Conservation (phyloP, 2,797 vertebrate genomes). For the Parauchenoglanis punctatus region DNA sequence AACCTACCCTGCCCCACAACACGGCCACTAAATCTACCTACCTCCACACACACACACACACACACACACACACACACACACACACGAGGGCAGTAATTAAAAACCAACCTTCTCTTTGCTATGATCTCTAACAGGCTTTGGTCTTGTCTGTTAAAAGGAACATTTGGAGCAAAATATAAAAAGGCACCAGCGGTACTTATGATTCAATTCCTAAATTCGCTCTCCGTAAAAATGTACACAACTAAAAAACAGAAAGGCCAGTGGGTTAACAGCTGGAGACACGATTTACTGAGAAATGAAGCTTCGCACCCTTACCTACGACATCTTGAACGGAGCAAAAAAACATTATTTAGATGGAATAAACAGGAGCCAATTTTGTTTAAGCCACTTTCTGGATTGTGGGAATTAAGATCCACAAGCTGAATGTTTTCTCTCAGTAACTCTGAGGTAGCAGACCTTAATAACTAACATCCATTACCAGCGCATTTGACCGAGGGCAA, state of each 20-base stretch:
- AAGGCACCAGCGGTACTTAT: background rate
- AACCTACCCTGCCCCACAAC: constrained; percentile 69
- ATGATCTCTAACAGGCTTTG: constrained; percentile 49
- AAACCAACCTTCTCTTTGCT: constrained; percentile 49
- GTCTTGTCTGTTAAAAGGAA: constrained; percentile 34
- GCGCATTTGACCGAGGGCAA: constrained; percentile 37
- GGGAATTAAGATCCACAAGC: constrained; percentile 15
- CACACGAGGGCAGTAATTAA: constrained; percentile 54
- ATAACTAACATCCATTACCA: constrained; percentile 33
- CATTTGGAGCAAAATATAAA: constrained; percentile 1
- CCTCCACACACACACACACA: constrained; percentile 57
- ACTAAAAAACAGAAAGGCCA: background rate
- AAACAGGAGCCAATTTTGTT: background rate
- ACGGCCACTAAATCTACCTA: constrained; percentile 53
- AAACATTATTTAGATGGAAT: background rate
- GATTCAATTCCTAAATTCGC: background rate
- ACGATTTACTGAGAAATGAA: background rate
- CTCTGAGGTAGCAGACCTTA: constrained; percentile 16
- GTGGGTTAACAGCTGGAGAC: background rate
- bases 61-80: constrained; percentile 56
- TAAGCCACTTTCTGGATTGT: background rate
- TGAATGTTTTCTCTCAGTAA: constrained; percentile 27
- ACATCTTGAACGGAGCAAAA: background rate
- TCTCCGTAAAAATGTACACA: background rate
- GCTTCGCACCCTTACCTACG: background rate